These are phyloP conservation scores for Alsophila aescularia DNA, from an alignment of 2,888 invertebrate species.

Conservation along the genomic window DNA sequence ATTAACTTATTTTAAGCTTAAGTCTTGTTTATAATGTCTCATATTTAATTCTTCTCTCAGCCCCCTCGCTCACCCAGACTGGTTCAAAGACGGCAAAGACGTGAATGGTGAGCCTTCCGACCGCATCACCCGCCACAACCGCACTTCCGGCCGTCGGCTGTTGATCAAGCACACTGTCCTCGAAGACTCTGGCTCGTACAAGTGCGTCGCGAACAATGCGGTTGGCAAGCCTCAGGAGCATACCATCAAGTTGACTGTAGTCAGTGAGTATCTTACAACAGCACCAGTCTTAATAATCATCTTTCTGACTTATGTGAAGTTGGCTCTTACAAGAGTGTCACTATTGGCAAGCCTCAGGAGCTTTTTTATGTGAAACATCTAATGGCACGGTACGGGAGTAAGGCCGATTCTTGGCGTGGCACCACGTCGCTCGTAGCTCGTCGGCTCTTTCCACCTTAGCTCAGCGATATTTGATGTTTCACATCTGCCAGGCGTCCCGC, in stretches of 20 bases:
- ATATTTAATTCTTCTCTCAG: no score
- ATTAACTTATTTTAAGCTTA: no score
- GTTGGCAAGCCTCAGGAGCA: conserved; percentile 60
- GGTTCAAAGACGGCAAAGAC: conserved; percentile 65
- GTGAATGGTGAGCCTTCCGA: conserved; percentile 51
- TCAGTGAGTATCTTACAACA: conserved; percentile 70
- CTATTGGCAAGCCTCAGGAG: no score
- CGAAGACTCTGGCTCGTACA: conserved; percentile 65
- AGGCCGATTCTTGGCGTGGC: no score
- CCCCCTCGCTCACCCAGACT: conserved; percentile 64
- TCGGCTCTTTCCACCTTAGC: no score
- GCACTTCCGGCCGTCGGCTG: conserved; percentile 66
- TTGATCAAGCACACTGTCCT: conserved; percentile 61
- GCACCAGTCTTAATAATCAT: not conserved
- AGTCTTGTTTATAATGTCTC: no score
- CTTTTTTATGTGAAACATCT: no score
- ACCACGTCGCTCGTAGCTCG: no score
- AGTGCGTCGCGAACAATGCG: conserved; percentile 62
- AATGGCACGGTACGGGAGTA: no score
- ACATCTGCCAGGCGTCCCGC: no score
- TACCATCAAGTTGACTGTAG: conserved; percentile 59
- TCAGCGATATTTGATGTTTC: no score
- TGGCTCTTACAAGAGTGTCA: no score
- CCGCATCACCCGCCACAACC: conserved; percentile 68
- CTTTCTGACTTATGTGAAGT: not conserved